These are phyloP conservation scores for Belonocnema kinseyi DNA, from an alignment of 1,140 invertebrate genomes.

Conservation along the genomic window DNA sequence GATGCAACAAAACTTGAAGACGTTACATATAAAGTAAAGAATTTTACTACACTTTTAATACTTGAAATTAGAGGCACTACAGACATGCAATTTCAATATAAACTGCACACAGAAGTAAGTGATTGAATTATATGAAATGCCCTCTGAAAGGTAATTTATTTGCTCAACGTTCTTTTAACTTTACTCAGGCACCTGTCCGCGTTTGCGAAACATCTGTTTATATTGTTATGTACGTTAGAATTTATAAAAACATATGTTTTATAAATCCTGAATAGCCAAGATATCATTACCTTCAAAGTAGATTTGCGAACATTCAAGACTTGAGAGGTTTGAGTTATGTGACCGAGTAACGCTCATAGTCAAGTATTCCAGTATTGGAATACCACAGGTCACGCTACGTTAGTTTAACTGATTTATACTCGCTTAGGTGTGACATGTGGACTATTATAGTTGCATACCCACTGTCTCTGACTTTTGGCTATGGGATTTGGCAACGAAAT, in stretches of 20 bases:
- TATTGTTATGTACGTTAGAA: slow-evolving; percentile 1
- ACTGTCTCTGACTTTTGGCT: background rate
- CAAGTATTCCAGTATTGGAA: slow-evolving; percentile 34
- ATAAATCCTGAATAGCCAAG: slow-evolving; percentile 6
- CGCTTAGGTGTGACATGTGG: slow-evolving; percentile 15
- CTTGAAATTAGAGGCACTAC: too few species aligned
- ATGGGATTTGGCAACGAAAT: background rate
- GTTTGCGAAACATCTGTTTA: slow-evolving; percentile 18
- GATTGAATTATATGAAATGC: slow-evolving; percentile 22
- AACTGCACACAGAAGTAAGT: background rate
- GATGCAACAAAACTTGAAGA: too few species aligned
- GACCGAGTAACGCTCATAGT: slow-evolving; percentile 5
- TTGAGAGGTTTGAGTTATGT: slow-evolving; percentile 9
- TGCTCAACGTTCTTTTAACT: background rate
- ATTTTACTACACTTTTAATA: too few species aligned
- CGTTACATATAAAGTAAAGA: too few species aligned
- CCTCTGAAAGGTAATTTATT: slow-evolving; percentile 8
- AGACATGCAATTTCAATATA: too few species aligned
- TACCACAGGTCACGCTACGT: slow-evolving; percentile 43
- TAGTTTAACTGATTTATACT: slow-evolving; percentile 49
- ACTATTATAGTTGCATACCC: slow-evolving; percentile 4
- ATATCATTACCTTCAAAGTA: slow-evolving; percentile 28
- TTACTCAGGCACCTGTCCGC: slow-evolving; percentile 11
- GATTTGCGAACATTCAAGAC: background rate
- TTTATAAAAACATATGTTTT: slow-evolving; percentile 27